Base-by-base conservation (phyloP, 2,888 invertebrate genomes). In the Phengaris alcon region DNA sequence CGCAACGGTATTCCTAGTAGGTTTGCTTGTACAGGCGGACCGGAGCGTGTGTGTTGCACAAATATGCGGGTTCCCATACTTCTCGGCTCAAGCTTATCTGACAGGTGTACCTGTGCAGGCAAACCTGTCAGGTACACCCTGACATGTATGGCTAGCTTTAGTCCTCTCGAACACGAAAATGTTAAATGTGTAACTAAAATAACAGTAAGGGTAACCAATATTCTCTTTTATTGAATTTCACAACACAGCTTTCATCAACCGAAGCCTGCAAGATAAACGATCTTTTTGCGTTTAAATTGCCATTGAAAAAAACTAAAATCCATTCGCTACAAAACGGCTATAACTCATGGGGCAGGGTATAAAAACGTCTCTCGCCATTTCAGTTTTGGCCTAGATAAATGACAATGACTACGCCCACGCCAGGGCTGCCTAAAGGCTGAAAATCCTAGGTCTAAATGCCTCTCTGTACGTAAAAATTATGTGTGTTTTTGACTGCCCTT, bases 341-440 rank as follows among this genome's bases (percentile, higher is more conserved):
- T 78, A 81, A 80, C 81, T 83, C 81, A 83, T 80, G 80, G 78
- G 79, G 78, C 75, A 70, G 77, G 77, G 76, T 82, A 84, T 84
- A 84, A 84, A 83, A 84, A 83, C 80, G 80, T 79, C 81, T 79
- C 80, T 79, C 80, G 75, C 77, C 76, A 77, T 78, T 76, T 77
- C 75, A 74, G 76, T 79, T 79, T 77, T 75, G 78, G 74, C 79
- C 77, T 76, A 81, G 84, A 86, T 84, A 85, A 84, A 84, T 83
- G 82, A 80, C 79, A 79, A 76, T 77, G 77, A 77, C 79, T 76
- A 69, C 72, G 73, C 78, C 79, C 59, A 68, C 15, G 76, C 46
- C 46, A 52, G 68, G 57, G 15, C 44, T 13, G 52, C 12, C 35
- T 12, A 3, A 12, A 7, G 9, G 0, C 72, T 12, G 52, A 8